These are phyloP conservation scores for Tympanoctomys barrerae DNA, from an alignment of 2,797 vertebrate genomes.

Conservation along the genomic window DNA sequence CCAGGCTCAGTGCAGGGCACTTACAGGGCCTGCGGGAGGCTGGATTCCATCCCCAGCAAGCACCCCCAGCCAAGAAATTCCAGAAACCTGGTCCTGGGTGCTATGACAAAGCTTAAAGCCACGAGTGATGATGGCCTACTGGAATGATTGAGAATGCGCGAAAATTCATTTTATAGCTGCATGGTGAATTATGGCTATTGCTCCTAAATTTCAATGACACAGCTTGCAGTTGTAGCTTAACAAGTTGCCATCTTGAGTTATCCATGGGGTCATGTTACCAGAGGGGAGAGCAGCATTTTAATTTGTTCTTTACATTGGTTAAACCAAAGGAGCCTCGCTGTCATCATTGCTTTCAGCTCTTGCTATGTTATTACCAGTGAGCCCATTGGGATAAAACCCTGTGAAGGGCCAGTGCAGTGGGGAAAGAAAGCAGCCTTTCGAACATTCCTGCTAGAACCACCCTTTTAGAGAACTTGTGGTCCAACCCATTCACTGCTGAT, in stretches of 20 bases:
- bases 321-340: neutral
- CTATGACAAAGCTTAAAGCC: neutral
- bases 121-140: neutral
- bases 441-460: neutral
- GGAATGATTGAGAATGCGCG: neutral
- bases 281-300: neutral
- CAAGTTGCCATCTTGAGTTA: neutral
- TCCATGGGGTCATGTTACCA: neutral
- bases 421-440: neutral
- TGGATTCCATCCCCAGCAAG: neutral
- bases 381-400: neutral
- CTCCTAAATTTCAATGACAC: neutral
- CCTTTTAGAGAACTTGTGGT: neutral
- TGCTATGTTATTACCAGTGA: neutral
- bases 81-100: neutral
- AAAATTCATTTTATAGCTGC: neutral
- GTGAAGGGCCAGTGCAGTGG: neutral
- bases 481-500: neutral
- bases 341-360: neutral
- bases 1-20: neutral
- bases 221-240: conserved; percentile 1
- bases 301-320: conserved; percentile 22
- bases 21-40: neutral
- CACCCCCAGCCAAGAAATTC: too few species aligned
- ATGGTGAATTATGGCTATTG: neutral